Conservation (phyloP, 2,113 vertebrate genomes). For the Gasterosteus nipponicus region DNA sequence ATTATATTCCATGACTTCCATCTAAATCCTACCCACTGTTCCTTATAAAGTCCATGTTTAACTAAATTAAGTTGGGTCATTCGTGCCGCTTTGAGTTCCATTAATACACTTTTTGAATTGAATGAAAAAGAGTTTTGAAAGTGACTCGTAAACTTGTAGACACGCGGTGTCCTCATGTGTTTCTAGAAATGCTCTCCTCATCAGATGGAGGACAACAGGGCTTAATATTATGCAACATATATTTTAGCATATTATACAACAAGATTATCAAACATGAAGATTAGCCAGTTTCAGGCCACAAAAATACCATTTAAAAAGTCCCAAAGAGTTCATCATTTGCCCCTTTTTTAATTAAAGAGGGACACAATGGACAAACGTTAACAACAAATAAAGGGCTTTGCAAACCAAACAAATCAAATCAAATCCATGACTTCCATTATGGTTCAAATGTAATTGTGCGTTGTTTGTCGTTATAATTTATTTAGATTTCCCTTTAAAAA, state of each 20-base stretch:
- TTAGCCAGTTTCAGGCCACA: slow-evolving; percentile 27
- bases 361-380: not conserved
- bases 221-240: slow-evolving; percentile 37
- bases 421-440: not conserved
- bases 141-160: not conserved
- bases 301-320: slow-evolving; percentile 33
- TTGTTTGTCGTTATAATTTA: not conserved
- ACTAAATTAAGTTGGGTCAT: not conserved
- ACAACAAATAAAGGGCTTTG: not conserved
- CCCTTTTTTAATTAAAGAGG: slow-evolving; percentile 8
- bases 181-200: not conserved
- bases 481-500: not conserved
- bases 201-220: not conserved
- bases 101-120: not conserved
- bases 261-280: slow-evolving; percentile 51
- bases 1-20: not conserved
- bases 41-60: not conserved
- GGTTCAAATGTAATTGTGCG: not conserved
- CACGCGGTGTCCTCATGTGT: not conserved
- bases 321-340: slow-evolving; percentile 13
- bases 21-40: not conserved
- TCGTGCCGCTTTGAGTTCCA: not conserved
- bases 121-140: no score
- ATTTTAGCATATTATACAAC: slow-evolving; percentile 32
- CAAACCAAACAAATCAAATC: not conserved